Conservation (phyloP, 2,113 vertebrate species). For the Oncorhynchus masou region DNA sequence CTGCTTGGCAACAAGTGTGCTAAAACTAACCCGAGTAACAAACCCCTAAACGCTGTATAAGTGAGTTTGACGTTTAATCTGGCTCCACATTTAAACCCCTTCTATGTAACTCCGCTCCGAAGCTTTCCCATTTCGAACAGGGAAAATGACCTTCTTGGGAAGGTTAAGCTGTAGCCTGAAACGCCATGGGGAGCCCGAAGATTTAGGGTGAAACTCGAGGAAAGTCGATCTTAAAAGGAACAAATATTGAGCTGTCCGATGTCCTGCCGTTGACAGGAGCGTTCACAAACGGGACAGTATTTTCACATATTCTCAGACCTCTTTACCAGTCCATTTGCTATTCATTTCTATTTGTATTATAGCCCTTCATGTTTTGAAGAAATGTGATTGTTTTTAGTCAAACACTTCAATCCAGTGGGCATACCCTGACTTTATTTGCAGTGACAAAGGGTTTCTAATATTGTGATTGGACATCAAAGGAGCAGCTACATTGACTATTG, state of each 20-base stretch:
- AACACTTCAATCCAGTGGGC: not conserved
- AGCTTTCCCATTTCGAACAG: slow-evolving; percentile 17
- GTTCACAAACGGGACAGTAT: slow-evolving; percentile 30
- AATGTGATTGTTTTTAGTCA: slow-evolving; percentile 12
- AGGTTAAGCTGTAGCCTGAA: slow-evolving; percentile 28
- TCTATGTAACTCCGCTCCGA: slow-evolving; percentile 17
- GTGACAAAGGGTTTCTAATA: not conserved
- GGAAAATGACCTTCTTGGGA: slow-evolving; percentile 26
- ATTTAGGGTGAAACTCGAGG: slow-evolving; percentile 35
- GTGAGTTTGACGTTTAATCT: slow-evolving; percentile 26
- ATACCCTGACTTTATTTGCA: not conserved
- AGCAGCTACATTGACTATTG: too few relatives aligned
- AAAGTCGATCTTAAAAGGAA: slow-evolving; percentile 35
- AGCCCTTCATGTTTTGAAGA: slow-evolving; percentile 1
- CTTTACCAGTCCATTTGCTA: slow-evolving; percentile 14
- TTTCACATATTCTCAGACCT: slow-evolving; percentile 6
- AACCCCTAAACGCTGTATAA: not conserved
- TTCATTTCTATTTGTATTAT: slow-evolving; percentile 18
- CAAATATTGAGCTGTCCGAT: slow-evolving; percentile 38
- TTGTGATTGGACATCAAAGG: slow-evolving; percentile 11
- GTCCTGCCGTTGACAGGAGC: slow-evolving; percentile 40
- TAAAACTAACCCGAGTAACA: not conserved
- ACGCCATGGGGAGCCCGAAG: slow-evolving; percentile 19
- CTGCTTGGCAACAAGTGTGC: not conserved
- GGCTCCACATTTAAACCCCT: slow-evolving; percentile 12